These are phyloP conservation scores for Drosophila nikananu DNA, from an alignment of 1,140 invertebrate species.

Conservation along the genomic window DNA sequence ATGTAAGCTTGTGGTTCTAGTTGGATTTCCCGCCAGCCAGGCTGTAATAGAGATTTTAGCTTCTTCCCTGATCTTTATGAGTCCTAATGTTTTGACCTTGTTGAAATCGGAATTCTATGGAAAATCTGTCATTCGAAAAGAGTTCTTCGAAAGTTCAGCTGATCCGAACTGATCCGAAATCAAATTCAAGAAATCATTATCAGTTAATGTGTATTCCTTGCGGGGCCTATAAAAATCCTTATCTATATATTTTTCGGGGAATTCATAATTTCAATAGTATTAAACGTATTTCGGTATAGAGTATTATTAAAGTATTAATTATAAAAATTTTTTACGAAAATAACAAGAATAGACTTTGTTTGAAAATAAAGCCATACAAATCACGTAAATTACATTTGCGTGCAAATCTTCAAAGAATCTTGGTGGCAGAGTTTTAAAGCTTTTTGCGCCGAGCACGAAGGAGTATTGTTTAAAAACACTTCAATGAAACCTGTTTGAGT, in stretches of 20 bases:
- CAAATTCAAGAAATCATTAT: background rate
- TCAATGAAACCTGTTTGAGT: background rate
- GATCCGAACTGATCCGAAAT: constrained; percentile 5
- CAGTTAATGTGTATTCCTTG: constrained; percentile 1
- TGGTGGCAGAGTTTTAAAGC: background rate
- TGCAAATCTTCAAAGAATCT: constrained; percentile 6
- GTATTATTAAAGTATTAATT: background rate
- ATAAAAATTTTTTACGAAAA: background rate
- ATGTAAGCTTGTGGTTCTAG: constrained; percentile 22
- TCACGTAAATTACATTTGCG: constrained; percentile 4
- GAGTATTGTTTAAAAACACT: background rate
- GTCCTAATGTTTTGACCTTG: background rate
- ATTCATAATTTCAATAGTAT: background rate
- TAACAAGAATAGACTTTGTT: background rate
- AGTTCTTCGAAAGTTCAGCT: background rate
- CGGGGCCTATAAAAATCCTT: background rate
- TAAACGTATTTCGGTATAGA: background rate
- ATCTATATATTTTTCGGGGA: background rate
- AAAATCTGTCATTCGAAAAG: background rate
- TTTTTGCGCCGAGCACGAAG: background rate
- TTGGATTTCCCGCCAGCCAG: background rate
- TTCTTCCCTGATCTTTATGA: background rate
- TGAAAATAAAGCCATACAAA: constrained; percentile 8
- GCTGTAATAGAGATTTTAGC: background rate
- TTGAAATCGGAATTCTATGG: background rate